phyloP scores from a whole-genome alignment of 2,797 vertebrate species.

The Bufotes viridis region DNA sequence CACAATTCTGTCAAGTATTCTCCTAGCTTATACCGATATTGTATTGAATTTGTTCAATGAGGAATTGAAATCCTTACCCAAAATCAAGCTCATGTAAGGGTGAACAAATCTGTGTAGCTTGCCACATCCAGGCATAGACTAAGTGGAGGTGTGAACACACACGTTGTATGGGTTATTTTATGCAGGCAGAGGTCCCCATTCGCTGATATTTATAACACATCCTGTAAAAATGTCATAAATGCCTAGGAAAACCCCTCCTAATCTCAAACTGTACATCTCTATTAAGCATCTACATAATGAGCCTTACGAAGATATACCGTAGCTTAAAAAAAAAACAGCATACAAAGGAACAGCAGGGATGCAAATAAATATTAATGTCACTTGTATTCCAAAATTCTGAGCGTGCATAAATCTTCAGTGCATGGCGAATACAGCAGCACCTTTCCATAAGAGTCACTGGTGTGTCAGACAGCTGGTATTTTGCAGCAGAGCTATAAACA shows the following conservation, averaged over 20 bases:
- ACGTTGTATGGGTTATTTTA: no score
- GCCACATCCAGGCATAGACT: no score
- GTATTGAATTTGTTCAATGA: no score
- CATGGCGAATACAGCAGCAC: not conserved
- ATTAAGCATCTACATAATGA: not conserved
- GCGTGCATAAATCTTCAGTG: constrained; percentile 25
- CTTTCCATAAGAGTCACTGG: constrained; percentile 10
- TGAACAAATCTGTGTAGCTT: no score
- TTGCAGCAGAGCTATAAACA: constrained; percentile 29
- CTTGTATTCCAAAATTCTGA: not conserved
- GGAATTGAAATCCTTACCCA: no score
- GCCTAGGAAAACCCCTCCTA: not conserved
- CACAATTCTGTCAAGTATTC: no score
- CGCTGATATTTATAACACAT: not conserved
- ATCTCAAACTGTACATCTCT: not conserved
- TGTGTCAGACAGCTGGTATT: constrained; percentile 26
- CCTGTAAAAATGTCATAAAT: not conserved
- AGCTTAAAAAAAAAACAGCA: not conserved
- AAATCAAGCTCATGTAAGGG: no score
- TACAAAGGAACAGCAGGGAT: not conserved
- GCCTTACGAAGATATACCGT: not conserved
- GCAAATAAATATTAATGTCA: constrained; percentile 12
- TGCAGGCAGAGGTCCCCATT: no score
- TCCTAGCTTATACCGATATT: no score
- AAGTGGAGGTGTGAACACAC: no score